Conservation (phyloP, 2,113 vertebrate genomes). For the Phalacrocorax aristotelis region DNA sequence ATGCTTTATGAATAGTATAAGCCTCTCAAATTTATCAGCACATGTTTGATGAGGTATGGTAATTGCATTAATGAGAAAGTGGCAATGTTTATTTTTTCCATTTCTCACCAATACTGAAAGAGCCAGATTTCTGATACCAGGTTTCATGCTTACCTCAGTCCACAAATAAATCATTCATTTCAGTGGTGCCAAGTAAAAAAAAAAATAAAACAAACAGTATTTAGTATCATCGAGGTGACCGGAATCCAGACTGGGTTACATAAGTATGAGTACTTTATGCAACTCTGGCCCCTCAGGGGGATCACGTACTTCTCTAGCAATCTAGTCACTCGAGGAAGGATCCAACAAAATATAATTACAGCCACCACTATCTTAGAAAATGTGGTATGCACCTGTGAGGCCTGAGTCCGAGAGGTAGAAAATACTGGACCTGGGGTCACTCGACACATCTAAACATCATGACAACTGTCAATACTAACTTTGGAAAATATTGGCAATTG, state of each 20-base stretch:
- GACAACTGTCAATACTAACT: not conserved
- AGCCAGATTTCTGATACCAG: not conserved
- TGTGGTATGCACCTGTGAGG: not conserved
- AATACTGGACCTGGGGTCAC: not conserved
- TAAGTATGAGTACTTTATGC: not conserved
- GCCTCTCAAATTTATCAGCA: not conserved
- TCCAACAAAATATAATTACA: not conserved
- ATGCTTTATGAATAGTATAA: slow-evolving; percentile 10
- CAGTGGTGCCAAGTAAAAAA: not conserved
- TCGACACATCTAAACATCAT: not conserved
- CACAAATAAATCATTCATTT: not conserved
- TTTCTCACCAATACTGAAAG: not conserved
- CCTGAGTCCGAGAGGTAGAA: not conserved
- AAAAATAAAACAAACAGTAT: not conserved
- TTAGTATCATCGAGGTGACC: not conserved
- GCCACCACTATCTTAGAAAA: not conserved
- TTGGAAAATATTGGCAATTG: not conserved
- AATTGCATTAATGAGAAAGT: slow-evolving; percentile 37
- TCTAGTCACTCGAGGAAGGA: not conserved
- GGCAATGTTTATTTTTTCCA: not conserved
- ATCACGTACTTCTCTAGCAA: rapidly evolving
- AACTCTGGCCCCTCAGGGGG: not conserved
- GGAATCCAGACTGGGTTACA: not conserved
- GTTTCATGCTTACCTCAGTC: not conserved
- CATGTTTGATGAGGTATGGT: not conserved